These are phyloP conservation scores for Drosophila kambysellisi DNA, from an alignment of 2,888 invertebrate species.

Conservation along the genomic window DNA sequence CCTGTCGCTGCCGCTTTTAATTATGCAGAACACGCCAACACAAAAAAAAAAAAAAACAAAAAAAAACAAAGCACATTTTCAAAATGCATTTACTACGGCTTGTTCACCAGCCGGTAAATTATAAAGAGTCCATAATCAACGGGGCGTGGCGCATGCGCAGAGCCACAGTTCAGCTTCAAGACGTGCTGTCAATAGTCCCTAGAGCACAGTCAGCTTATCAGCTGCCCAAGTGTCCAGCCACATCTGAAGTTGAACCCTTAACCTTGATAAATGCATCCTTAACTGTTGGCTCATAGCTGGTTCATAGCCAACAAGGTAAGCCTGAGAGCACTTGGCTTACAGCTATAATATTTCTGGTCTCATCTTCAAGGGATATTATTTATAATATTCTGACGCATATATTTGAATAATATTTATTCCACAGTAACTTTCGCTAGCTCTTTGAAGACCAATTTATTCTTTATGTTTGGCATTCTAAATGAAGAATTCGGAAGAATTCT, in stretches of 20 bases:
- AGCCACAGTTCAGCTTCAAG: conserved; percentile 15
- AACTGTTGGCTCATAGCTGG: conserved; percentile 6
- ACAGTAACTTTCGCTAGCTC: neutral
- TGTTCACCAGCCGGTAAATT: conserved; percentile 37
- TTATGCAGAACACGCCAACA: conserved; percentile 65
- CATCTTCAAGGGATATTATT: neutral
- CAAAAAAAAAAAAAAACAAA: neutral
- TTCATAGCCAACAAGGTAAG: neutral
- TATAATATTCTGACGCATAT: neutral
- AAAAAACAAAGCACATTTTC: conserved; percentile 21
- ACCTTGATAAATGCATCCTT: conserved; percentile 12
- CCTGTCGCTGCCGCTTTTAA: conserved; percentile 47
- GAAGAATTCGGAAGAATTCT: conserved; percentile 10
- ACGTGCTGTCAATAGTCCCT: conserved; percentile 32
- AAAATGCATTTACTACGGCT: conserved; percentile 39
- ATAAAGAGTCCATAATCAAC: conserved; percentile 28
- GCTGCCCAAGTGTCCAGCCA: conserved; percentile 30
- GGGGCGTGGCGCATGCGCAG: conserved; percentile 1
- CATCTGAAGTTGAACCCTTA: conserved; percentile 29
- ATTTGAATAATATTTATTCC: neutral
- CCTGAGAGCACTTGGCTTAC: neutral
- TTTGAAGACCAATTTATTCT: neutral
- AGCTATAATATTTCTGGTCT: neutral
- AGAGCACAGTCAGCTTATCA: conserved; percentile 12
- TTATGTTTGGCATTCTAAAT: conserved; percentile 3